These are phyloP conservation scores for Epistrophella euchroma DNA, from an alignment of 2,888 invertebrate species.

Conservation along the genomic window DNA sequence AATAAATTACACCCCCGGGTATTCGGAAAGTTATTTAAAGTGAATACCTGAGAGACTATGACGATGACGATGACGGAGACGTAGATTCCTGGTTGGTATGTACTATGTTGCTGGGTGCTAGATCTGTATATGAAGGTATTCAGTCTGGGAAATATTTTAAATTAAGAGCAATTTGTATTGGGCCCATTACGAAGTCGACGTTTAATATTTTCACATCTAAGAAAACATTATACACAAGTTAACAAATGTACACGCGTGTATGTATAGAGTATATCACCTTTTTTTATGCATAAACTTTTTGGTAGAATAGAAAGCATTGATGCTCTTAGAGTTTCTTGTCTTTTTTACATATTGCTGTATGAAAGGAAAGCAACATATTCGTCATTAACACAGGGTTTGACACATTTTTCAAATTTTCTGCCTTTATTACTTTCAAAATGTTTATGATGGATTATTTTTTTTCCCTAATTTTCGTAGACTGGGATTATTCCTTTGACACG, in stretches of 20 bases:
- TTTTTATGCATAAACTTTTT: not conserved
- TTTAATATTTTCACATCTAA: slow-evolving; percentile 20
- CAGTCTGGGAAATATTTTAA: slow-evolving; percentile 60
- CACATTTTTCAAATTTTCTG: slow-evolving; percentile 19
- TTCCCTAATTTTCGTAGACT: not conserved
- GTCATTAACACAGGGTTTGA: slow-evolving; percentile 3
- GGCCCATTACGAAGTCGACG: slow-evolving; percentile 55
- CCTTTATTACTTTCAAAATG: slow-evolving; percentile 7
- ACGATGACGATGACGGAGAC: slow-evolving; percentile 17
- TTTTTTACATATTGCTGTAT: slow-evolving; percentile 4
- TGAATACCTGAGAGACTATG: slow-evolving; percentile 62
- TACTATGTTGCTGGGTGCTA: no score
- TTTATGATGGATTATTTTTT: not conserved
- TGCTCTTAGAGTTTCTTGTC: not conserved
- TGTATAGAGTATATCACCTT: not conserved
- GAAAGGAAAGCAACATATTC: not conserved
- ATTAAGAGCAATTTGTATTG: slow-evolving; percentile 71
- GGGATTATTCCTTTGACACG: not conserved
- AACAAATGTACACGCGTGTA: not conserved
- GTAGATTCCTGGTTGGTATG: slow-evolving; percentile 9
- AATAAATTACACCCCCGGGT: slow-evolving; percentile 74
- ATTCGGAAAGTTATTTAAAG: slow-evolving; percentile 75
- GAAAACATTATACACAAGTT: not conserved
- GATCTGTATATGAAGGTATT: slow-evolving; percentile 29
- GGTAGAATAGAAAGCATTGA: not conserved